Conservation (phyloP, 1,140 invertebrate genomes). For the Ceratitis capitata region DNA sequence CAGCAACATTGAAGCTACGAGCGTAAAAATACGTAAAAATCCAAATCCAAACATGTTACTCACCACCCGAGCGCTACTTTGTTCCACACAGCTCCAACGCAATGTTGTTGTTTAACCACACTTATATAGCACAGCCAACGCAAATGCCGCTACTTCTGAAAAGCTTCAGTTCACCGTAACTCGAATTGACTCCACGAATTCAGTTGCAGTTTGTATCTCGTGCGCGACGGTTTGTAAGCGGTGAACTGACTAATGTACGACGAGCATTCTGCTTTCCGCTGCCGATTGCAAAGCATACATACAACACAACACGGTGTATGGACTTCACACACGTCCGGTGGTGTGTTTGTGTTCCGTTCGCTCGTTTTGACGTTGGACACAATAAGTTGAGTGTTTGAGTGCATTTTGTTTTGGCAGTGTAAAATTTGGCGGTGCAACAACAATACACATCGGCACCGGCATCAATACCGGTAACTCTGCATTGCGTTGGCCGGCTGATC, state of each 20-base stretch:
- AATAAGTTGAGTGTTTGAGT: neutral
- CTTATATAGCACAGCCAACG: neutral
- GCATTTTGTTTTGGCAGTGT: too few species aligned
- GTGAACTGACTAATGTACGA: neutral
- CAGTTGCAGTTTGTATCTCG: slow-evolving; percentile 38
- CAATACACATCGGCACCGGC: neutral
- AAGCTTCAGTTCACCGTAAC: neutral
- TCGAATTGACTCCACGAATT: neutral
- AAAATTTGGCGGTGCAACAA: slow-evolving; percentile 1
- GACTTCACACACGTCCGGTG: neutral
- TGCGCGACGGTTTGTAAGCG: slow-evolving; percentile 19
- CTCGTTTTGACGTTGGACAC: neutral
- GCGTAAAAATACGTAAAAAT: neutral
- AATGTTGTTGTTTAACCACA: too few species aligned
- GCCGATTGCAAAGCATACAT: neutral
- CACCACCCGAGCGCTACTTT: neutral
- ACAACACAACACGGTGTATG: neutral
- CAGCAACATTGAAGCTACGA: neutral
- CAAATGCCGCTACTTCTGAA: neutral
- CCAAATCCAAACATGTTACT: too few species aligned
- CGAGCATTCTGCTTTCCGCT: neutral
- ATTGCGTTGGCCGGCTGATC: too few species aligned
- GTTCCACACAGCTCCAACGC: slow-evolving; percentile 18
- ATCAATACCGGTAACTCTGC: too few species aligned
- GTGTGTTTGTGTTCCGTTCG: neutral